Conservation (phyloP, 2,797 vertebrate species). For the Jordanella pulchra region DNA sequence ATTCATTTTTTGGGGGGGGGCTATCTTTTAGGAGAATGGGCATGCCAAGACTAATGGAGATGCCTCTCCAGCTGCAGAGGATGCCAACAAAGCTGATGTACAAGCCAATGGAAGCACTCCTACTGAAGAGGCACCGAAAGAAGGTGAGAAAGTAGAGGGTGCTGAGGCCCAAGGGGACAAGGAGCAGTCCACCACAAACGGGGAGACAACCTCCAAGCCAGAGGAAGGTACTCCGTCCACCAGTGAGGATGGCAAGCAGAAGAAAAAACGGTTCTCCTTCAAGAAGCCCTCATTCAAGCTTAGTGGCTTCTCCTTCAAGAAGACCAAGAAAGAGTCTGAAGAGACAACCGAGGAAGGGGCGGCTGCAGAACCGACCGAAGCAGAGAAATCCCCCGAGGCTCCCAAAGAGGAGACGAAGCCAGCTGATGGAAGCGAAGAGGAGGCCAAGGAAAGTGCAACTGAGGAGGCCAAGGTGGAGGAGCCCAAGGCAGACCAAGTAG, state of each 20-base stretch:
- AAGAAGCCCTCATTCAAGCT: constrained; percentile 98
- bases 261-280: constrained; percentile 98
- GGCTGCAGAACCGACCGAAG: constrained; percentile 70
- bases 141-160: constrained; percentile 77
- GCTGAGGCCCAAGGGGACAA: constrained; percentile 79
- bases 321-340: constrained; percentile 93
- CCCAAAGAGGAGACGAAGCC: constrained; percentile 77
- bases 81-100: constrained; percentile 86
- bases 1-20: neutral
- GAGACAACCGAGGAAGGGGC: constrained; percentile 80
- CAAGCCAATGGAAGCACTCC: constrained; percentile 80
- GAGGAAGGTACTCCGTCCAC: constrained; percentile 86
- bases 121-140: constrained; percentile 76
- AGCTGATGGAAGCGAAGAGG: constrained; percentile 65
- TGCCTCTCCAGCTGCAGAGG: constrained; percentile 88
- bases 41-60: constrained; percentile 95
- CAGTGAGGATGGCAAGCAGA: constrained; percentile 92
- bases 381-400: constrained; percentile 70
- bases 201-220: constrained; percentile 83
- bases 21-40: constrained; percentile 86
- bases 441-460: constrained; percentile 74
- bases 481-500: constrained; percentile 60
- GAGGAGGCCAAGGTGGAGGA: constrained; percentile 72
- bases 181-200: constrained; percentile 84
- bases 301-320: constrained; percentile 96